phyloP scores from a whole-genome alignment of 2,797 vertebrate species.

The Erithacus rubecula region DNA sequence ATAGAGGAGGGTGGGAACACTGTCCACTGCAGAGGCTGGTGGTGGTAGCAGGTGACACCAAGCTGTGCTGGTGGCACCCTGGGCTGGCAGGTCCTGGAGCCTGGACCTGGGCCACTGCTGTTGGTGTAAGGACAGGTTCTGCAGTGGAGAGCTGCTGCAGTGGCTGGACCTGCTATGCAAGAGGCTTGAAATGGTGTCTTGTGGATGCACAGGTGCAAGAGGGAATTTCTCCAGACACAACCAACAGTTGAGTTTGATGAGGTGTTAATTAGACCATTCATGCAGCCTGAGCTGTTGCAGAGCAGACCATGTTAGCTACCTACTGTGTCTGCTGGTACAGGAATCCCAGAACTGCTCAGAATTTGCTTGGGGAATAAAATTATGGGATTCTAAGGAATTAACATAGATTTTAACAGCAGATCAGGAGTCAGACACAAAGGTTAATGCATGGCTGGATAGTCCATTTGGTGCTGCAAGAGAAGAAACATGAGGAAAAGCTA shows the following conservation, averaged over 20 bases:
- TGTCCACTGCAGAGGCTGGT: background rate
- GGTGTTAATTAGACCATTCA: conserved; percentile 71
- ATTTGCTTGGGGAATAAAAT: background rate
- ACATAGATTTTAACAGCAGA: conserved; percentile 32
- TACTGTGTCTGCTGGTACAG: background rate
- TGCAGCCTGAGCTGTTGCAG: conserved; percentile 50
- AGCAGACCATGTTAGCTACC: conserved; percentile 39
- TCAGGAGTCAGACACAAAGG: background rate
- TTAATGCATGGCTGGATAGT: background rate
- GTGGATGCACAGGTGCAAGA: conserved; percentile 51
- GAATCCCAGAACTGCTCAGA: conserved; percentile 29
- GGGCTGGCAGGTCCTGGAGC: background rate
- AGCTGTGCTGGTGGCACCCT: background rate
- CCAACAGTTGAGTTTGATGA: conserved; percentile 61
- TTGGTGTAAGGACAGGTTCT: background rate
- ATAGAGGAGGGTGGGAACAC: accelerated
- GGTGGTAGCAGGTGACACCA: background rate
- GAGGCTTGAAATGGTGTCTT: background rate
- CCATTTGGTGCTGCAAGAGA: background rate
- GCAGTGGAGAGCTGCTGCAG: background rate
- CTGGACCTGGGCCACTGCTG: background rate
- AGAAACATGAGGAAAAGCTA: background rate
- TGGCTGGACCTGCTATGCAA: background rate
- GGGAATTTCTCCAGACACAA: conserved; percentile 57
- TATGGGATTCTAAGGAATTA: conserved; percentile 40